These are phyloP conservation scores for Entomobrya multifasciata DNA, from an alignment of 2,888 invertebrate genomes.

Conservation along the genomic window DNA sequence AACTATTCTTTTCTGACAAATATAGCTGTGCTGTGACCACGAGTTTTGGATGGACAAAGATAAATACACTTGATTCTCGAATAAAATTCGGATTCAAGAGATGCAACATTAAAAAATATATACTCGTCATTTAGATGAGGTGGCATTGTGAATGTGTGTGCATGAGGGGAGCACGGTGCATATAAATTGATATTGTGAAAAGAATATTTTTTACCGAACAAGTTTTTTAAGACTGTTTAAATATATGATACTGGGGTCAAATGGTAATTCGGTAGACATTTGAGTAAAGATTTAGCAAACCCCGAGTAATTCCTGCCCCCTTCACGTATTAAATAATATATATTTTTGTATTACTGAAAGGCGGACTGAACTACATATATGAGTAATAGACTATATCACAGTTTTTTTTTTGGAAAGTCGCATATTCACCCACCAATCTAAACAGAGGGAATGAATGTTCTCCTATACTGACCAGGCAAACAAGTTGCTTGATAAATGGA, in stretches of 20 bases:
- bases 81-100: not conserved
- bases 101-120: constrained; percentile 1
- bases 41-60: not conserved
- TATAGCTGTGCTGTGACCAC: not conserved
- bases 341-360: too few relatives aligned
- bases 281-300: too few relatives aligned
- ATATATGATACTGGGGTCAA: not conserved
- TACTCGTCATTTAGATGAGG: constrained; percentile 29
- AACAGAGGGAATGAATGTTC: not conserved
- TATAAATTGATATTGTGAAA: not conserved
- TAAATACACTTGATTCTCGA: constrained; percentile 15
- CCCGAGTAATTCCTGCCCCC: too few relatives aligned
- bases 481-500: too few relatives aligned
- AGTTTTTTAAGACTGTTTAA: not conserved
- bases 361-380: too few relatives aligned
- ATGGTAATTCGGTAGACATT: too few relatives aligned
- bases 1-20: not conserved
- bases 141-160: constrained; percentile 11
- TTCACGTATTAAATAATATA: too few relatives aligned
- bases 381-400: too few relatives aligned
- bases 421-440: not conserved
- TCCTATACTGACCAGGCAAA: too few relatives aligned
- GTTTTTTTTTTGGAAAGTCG: too few relatives aligned
- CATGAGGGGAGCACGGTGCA: not conserved
- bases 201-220: not conserved